Base-by-base conservation (phyloP, 2,888 invertebrate genomes). In the Ctena decussata region DNA sequence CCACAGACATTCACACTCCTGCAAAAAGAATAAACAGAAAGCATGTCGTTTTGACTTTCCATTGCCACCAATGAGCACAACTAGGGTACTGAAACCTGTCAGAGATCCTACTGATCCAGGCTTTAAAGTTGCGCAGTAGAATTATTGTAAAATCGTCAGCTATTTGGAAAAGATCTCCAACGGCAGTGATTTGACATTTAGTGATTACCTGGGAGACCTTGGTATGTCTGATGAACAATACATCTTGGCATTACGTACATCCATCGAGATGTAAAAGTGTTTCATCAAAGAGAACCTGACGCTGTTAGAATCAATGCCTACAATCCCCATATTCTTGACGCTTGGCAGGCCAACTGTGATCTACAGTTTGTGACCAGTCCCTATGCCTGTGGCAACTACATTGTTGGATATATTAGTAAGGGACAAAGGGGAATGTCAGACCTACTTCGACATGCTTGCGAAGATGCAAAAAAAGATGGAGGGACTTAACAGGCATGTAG, bases 1-100 rank as follows among this genome's bases (percentile, higher is more conserved):
- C 37, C 87, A 87, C 32, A 24, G 75, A 21, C 87, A 85, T 39
- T 53, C 71, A 8, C 73, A 78, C 12, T 80, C 87, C n/a, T 87
- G 83, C 32, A 75, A 71, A 37, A 85, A 80, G 44, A 84, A 82
- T 15, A 46, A 74, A 41, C 44, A 65, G 39, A 80, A 79, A 21
- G 46, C 15, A 37, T 87, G 84, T 46, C 37, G 84, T 32, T 88
- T 88, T 73, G 57, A 69, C 3, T 84, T 79, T 71, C 85, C 90
- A 11, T 71, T 78, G 15, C 90, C 84, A 15, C 88, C 84, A 24
- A 73, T 88, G 69, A 46, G n/a, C 18, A 15, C 60, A 39, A 90
- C 90, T 44, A 5, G 11, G 0, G 76, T 89, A n/a, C 41, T 86
- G 2, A 30, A 76, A 35, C 89, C 89, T 15, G 69, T 87, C 12